phyloP scores from a whole-genome alignment of 2,113 vertebrate genomes.

The Dipodomys stephensi region DNA sequence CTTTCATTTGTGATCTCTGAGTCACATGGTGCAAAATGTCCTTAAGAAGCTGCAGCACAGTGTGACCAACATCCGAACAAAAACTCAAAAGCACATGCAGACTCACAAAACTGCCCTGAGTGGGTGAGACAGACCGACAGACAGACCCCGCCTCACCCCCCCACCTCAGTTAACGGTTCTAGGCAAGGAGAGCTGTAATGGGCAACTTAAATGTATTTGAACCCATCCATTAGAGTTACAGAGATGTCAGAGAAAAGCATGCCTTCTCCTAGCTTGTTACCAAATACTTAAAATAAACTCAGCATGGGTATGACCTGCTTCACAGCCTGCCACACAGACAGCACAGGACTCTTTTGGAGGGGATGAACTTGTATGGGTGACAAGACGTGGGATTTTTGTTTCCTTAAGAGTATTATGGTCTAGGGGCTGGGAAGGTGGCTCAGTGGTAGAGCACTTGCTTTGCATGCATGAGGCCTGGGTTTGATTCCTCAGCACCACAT shows the following conservation, averaged over 20 bases:
- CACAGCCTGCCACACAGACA: background rate
- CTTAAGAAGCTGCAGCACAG: constrained; percentile 72
- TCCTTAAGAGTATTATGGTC: background rate
- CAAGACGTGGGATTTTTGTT: background rate
- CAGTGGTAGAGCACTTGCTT: too few species aligned
- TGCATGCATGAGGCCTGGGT: too few species aligned
- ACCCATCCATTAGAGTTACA: constrained; percentile 69
- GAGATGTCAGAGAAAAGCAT: constrained; percentile 48
- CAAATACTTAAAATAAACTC: constrained; percentile 30
- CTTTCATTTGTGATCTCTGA: background rate
- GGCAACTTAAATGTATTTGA: constrained; percentile 68
- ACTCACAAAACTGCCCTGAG: constrained; percentile 69
- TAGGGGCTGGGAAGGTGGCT: too few species aligned
- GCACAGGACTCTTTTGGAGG: background rate
- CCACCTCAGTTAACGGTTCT: constrained; percentile 27
- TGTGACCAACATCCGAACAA: constrained; percentile 69
- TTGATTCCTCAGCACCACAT: too few species aligned
- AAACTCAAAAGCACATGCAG: constrained; percentile 67
- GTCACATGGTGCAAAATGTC: background rate
- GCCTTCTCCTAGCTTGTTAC: constrained; percentile 67
- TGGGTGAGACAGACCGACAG: background rate
- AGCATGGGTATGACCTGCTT: background rate
- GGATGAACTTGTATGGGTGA: background rate
- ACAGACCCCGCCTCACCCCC: too few species aligned
- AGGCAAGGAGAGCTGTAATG: constrained; percentile 77